These are phyloP conservation scores for Drosophila pruinosa DNA, from an alignment of 1,140 invertebrate genomes.

Conservation along the genomic window DNA sequence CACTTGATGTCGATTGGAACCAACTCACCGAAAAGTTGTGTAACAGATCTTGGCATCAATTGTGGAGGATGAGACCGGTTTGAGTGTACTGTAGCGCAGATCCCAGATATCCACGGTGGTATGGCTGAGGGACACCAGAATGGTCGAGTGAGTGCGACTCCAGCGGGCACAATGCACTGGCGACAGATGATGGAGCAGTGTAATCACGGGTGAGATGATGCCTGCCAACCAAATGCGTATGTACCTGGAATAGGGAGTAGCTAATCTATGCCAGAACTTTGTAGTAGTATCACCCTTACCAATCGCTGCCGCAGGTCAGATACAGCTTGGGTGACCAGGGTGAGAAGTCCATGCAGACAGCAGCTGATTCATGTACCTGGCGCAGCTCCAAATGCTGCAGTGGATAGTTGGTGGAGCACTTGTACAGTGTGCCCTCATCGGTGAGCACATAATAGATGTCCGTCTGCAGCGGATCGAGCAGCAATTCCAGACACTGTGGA, in stretches of 20 bases:
- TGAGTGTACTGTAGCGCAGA: conserved; percentile 86
- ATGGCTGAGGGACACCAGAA: conserved; percentile 89
- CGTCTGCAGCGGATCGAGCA: conserved; percentile 86
- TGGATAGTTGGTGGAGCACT: conserved; percentile 87
- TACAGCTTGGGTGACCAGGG: conserved; percentile 89
- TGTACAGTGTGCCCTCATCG: conserved; percentile 91
- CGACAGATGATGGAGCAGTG: conserved; percentile 84
- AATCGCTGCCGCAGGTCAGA: conserved; percentile 92
- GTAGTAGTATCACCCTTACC: conserved; percentile 83
- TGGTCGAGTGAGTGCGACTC: conserved; percentile 91
- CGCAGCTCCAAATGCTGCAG: conserved; percentile 88
- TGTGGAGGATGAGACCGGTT: conserved; percentile 84
- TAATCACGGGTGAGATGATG: conserved; percentile 87
- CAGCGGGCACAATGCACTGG: conserved; percentile 89
- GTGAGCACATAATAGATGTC: conserved; percentile 91
- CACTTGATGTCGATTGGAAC: background rate
- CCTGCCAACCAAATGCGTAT: conserved; percentile 90
- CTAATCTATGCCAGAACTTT: background rate
- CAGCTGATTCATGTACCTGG: conserved; percentile 89
- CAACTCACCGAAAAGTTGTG: conserved; percentile 69
- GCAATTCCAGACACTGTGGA: conserved; percentile 85
- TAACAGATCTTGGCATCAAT: conserved; percentile 77
- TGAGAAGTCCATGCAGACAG: conserved; percentile 90
- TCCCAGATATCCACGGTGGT: conserved; percentile 90
- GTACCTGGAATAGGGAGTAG: conserved; percentile 66